Percentiles rank a stretch among this genome's conserved stretches.
Conservation (phyloP, 35 echinoderm and acorn worm species). For the Heliocidaris erythrogramma region DNA sequence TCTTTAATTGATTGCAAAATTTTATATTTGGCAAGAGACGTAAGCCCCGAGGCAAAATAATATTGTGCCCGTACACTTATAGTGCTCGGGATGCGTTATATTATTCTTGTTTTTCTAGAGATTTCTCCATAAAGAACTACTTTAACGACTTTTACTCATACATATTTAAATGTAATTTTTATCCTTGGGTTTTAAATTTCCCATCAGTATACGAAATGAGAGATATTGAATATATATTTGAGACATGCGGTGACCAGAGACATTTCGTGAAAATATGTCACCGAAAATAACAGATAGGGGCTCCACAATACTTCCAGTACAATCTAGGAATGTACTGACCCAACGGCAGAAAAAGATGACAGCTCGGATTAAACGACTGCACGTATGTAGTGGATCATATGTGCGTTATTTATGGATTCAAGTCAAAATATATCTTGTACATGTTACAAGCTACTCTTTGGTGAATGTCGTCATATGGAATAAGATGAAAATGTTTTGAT, state of each 20-base stretch:
- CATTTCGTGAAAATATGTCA: not conserved
- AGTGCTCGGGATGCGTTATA: no score
- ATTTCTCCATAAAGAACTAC: no score
- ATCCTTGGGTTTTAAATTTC: no score
- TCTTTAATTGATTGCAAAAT: no score
- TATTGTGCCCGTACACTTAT: no score
- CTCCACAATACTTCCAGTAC: not conserved
- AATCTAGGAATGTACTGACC: not conserved
- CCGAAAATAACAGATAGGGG: not conserved
- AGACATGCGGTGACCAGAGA: not conserved
- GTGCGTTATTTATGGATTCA: not conserved
- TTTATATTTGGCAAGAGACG: no score
- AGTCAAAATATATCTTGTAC: not conserved
- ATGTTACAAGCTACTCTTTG: not conserved
- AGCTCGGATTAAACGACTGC: not conserved
- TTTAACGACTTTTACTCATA: no score
- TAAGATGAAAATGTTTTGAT: not conserved
- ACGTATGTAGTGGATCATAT: not conserved
- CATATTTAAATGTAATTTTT: no score
- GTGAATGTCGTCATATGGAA: not conserved
- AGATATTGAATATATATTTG: no score
- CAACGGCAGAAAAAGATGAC: not conserved
- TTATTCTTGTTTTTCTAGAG: no score
- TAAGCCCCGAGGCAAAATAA: no score
- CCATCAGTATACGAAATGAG: no score